These are phyloP conservation scores for Parapristionchus giblindavisi DNA, from an alignment of 2,888 invertebrate species.

Conservation along the genomic window DNA sequence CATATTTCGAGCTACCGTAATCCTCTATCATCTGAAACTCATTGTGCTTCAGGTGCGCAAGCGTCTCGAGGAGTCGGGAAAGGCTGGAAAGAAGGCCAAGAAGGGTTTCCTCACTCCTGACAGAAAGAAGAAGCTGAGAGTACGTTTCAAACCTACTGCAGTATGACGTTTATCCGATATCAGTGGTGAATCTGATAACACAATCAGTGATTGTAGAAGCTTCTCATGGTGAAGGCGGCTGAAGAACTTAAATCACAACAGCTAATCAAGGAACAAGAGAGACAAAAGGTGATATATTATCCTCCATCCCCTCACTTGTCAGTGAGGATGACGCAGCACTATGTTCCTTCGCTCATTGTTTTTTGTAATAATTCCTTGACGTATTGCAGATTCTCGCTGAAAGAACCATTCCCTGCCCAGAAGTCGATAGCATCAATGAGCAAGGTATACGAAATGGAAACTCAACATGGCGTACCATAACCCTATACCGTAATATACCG, in stretches of 20 bases:
- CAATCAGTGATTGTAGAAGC: too few relatives aligned
- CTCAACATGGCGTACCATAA: too few relatives aligned
- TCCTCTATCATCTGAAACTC: neutral
- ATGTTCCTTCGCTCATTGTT: slow-evolving; percentile 5
- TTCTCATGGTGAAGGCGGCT: slow-evolving; percentile 99
- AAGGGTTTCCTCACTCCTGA: slow-evolving; percentile 99
- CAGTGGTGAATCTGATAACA: too few relatives aligned
- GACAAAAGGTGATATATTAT: slow-evolving; percentile 23
- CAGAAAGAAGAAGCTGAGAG: slow-evolving; percentile 99
- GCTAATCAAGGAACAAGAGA: slow-evolving; percentile 94
- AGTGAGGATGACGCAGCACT: neutral
- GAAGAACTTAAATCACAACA: slow-evolving; percentile 99
- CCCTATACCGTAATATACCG: neutral
- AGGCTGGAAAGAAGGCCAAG: slow-evolving; percentile 90
- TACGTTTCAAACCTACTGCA: too few relatives aligned
- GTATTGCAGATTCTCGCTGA: slow-evolving; percentile 81
- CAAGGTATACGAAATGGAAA: slow-evolving; percentile 81
- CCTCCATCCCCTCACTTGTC: too few relatives aligned
- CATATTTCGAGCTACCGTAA: neutral
- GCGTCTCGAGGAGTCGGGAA: slow-evolving; percentile 95
- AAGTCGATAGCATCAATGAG: slow-evolving; percentile 83
- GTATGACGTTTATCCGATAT: too few relatives aligned
- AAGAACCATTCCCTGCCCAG: slow-evolving; percentile 87
- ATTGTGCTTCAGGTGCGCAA: slow-evolving; percentile 81
- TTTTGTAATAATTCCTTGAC: neutral